These are phyloP conservation scores for Zaprionus camerounensis DNA, from an alignment of 1,140 invertebrate genomes.

Conservation along the genomic window DNA sequence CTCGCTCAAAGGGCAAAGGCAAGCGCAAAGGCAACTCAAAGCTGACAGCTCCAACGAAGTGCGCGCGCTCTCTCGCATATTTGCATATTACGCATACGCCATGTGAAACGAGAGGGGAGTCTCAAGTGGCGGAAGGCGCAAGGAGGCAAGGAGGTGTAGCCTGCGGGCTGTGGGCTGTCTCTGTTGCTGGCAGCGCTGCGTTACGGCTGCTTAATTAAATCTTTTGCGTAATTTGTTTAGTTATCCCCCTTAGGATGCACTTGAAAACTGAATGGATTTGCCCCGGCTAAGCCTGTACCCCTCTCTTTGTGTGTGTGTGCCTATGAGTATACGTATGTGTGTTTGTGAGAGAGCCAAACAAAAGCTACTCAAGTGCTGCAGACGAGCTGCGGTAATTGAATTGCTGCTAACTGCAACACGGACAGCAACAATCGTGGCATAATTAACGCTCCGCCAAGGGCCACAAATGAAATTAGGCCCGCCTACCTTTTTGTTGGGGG, in stretches of 20 bases:
- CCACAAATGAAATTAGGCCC: slow-evolving; percentile 50
- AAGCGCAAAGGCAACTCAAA: not conserved
- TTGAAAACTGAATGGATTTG: slow-evolving; percentile 68
- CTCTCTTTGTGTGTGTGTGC: not conserved
- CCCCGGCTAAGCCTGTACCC: slow-evolving; percentile 13
- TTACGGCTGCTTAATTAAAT: slow-evolving; percentile 77
- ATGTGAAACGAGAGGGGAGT: slow-evolving; percentile 58
- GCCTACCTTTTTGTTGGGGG: not conserved
- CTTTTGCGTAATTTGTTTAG: slow-evolving; percentile 81
- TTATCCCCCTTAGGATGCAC: slow-evolving; percentile 65
- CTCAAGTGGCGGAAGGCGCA: not conserved
- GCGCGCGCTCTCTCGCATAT: slow-evolving; percentile 44
- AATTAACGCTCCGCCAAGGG: slow-evolving; percentile 61
- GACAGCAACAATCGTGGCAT: slow-evolving; percentile 63
- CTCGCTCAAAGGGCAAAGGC: not conserved
- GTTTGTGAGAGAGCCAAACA: slow-evolving; percentile 43
- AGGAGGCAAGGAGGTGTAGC: not conserved
- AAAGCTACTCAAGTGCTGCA: slow-evolving; percentile 67
- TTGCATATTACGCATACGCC: slow-evolving; percentile 80
- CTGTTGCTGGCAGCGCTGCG: slow-evolving; percentile 48
- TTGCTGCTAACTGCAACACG: slow-evolving; percentile 63
- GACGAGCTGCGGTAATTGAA: slow-evolving; percentile 64
- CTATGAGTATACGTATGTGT: not conserved
- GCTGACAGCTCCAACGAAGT: slow-evolving; percentile 11
- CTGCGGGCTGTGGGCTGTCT: slow-evolving; percentile 9